Evolutionary conservation across 2,888 invertebrate species (phyloP).

Genomic region (Patella caerulea): DNA sequence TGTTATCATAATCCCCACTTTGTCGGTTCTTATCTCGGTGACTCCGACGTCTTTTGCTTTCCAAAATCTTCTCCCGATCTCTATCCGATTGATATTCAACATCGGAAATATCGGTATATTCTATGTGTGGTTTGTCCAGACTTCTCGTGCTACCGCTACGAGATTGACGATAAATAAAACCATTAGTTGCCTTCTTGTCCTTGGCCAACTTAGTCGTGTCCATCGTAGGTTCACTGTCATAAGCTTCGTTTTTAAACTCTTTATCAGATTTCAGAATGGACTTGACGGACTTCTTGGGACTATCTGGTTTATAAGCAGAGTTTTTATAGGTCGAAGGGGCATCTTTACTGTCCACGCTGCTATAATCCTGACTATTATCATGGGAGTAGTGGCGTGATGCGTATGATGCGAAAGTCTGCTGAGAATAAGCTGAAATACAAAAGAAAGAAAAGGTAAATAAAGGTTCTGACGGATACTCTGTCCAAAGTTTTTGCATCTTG

Average conservation of each 20-base stretch:
- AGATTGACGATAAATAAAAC: neutral
- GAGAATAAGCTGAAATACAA: too few species aligned
- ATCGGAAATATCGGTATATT: neutral
- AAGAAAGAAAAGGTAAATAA: too few species aligned
- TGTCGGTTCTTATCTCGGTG: neutral
- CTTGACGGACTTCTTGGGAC: neutral
- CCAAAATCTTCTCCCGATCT: neutral
- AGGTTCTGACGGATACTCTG: too few species aligned
- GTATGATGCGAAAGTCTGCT: neutral
- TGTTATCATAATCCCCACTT: neutral
- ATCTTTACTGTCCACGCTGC: conserved; percentile 2
- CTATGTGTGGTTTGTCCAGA: neutral
- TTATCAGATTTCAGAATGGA: neutral
- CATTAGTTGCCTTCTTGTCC: neutral
- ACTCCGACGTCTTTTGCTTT: neutral
- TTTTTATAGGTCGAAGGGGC: neutral
- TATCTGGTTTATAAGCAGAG: neutral
- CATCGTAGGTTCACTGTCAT: too few species aligned
- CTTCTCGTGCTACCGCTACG: neutral
- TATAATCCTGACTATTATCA: neutral
- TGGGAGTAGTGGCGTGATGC: neutral
- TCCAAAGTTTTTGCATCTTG: too few species aligned
- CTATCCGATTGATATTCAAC: neutral
- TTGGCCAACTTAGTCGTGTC: neutral
- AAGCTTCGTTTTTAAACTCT: too few species aligned